Evolutionary conservation across 2,888 invertebrate species (phyloP), one percentile per base, ranked within the genome.

Genomic region (Bruchidius siliquastri): DNA sequence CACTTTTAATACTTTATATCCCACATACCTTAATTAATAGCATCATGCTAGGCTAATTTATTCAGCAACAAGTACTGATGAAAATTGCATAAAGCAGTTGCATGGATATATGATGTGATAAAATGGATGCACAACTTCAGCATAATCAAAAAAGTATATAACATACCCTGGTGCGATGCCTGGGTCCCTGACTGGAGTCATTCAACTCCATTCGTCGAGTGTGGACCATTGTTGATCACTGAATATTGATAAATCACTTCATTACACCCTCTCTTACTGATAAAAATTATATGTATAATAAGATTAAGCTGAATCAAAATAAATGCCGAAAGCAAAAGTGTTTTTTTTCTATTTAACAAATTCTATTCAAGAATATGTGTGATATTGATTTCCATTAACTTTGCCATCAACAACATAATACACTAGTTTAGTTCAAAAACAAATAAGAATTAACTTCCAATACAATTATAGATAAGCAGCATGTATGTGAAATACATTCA

Each of bases 171-270:
- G 85, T 83, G 77, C 82, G 84, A 78, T 83, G 84, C 76, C 79
- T 81, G 71, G 82, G 81, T 76, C 81, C 81, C 79, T 82, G 81
- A 75, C 83, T 78, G 78, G 84, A 83, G 81, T 84, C 84, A 80
- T 82, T 81, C 76, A 83, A 84, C 81, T 85, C 85, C 82, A 82
- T 83, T 77, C 85, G 84, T 78, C 86, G 84, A 75, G 86, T 86
- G 81, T 85, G 85, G 80, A 86, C 86, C 86, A 86, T 76, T 49
- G 49, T 49, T 49, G 49, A 49, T 49, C 49, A 49, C 49, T 49
- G 49, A 49, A 49, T 49, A 13, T 49, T 49, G 49, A 49, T 13
- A 49, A 49, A 49, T 8, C 13, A 49, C 6, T 49, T 49, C 13
- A 18, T 49, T 49, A 49, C 26, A 26, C 49, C 18, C 8, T 49